Evolutionary conservation across 2,113 vertebrate species (phyloP).

Genomic region (Hystrix brachyura): DNA sequence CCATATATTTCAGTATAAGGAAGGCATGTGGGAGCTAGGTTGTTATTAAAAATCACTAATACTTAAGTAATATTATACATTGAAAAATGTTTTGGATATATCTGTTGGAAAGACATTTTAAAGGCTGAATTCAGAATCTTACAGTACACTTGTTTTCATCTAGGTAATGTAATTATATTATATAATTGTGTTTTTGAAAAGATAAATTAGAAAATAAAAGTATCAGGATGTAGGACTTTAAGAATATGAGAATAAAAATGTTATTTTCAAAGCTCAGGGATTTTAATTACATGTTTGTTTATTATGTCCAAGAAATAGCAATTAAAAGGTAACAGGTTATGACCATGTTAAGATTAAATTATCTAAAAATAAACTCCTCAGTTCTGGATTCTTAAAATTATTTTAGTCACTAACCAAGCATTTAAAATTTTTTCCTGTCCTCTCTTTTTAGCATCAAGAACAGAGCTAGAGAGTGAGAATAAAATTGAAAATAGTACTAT

Average conservation of each 20-base stretch:
- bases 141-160: neutral
- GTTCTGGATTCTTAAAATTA: conserved; percentile 23
- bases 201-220: conserved; percentile 29
- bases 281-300: neutral
- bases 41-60: conserved; percentile 61
- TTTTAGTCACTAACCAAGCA: neutral
- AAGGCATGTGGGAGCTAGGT: neutral
- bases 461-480: neutral
- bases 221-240: neutral
- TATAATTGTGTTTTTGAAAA: conserved; percentile 43
- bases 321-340: conserved; percentile 4
- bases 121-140: conserved; percentile 20
- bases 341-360: neutral
- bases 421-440: conserved; percentile 22
- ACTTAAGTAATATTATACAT: conserved; percentile 48
- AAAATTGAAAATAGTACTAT: conserved; percentile 38
- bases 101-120: conserved; percentile 51
- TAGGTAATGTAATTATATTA: conserved; percentile 39
- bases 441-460: conserved; percentile 44
- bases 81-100: neutral
- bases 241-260: conserved; percentile 40
- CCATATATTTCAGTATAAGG: conserved; percentile 51
- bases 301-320: neutral
- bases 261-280: conserved; percentile 1
- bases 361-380: neutral